Evolutionary conservation across 2,797 vertebrate species (phyloP).

Genomic region (Hephaestus fuliginosus): DNA sequence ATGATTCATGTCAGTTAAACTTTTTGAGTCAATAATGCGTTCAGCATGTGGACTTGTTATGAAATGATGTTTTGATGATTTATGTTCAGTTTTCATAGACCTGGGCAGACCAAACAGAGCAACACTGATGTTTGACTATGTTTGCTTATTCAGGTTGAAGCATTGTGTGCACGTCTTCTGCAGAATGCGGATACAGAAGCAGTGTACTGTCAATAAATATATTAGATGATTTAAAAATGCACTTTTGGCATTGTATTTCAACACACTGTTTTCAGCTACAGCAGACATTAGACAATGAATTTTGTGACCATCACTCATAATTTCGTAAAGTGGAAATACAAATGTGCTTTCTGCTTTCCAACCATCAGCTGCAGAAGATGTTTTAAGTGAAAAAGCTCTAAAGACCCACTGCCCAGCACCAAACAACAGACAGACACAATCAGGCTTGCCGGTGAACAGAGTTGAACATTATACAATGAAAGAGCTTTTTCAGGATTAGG

Average conservation of each 20-base stretch:
- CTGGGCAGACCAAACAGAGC: not conserved
- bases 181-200: conserved; percentile 11
- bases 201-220: conserved; percentile 18
- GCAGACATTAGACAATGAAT: not conserved
- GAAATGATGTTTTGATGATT: not conserved
- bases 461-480: not conserved
- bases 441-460: not conserved
- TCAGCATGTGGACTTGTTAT: fast-evolving
- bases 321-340: not conserved
- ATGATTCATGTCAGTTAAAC: conserved; percentile 1
- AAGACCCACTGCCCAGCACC: not conserved
- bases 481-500: not conserved
- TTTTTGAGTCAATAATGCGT: not conserved
- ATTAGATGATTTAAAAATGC: conserved; percentile 13
- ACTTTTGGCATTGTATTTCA: conserved; percentile 18
- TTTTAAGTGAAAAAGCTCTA: not conserved
- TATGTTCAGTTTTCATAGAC: not conserved
- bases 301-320: not conserved
- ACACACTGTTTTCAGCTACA: conserved; percentile 6
- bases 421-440: not conserved
- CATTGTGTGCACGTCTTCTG: not conserved
- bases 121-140: not conserved
- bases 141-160: not conserved
- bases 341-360: not conserved
- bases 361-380: not conserved